phyloP scores from a whole-genome alignment of 2,113 vertebrate species.

The Callocephalon fimbriatum region DNA sequence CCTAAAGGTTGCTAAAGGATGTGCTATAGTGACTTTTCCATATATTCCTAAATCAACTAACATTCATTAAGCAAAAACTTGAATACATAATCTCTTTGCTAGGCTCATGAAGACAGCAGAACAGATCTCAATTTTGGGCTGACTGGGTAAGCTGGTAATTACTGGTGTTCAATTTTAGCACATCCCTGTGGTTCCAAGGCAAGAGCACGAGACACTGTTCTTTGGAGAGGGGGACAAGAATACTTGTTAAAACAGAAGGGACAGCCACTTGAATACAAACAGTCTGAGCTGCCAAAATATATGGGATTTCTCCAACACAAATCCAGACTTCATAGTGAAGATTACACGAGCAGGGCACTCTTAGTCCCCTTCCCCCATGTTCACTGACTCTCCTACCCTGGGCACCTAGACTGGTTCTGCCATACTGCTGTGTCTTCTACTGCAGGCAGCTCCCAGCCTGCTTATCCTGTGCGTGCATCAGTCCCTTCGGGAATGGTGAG shows the following conservation, averaged over 20 bases:
- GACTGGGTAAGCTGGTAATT: not conserved
- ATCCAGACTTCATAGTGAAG: not conserved
- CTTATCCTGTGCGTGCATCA: not conserved
- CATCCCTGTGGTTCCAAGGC: not conserved
- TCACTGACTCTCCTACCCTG: not conserved
- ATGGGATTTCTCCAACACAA: not conserved
- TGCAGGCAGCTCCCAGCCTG: not conserved
- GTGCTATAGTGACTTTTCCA: not conserved
- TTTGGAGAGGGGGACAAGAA: not conserved
- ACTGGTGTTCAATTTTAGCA: not conserved
- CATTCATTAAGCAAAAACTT: not conserved
- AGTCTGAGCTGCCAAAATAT: not conserved
- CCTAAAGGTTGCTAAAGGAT: not conserved
- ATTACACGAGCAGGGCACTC: rapidly evolving
- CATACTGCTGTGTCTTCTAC: not conserved
- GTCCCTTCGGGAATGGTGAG: not conserved
- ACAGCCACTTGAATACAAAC: not conserved
- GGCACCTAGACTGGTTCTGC: not conserved
- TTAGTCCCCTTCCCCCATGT: not conserved
- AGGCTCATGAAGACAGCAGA: not conserved
- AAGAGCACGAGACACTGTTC: not conserved
- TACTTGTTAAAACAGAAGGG: not conserved
- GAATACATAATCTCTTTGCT: not conserved
- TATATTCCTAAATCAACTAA: not conserved
- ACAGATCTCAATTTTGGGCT: not conserved